phyloP scores from a whole-genome alignment of 2,113 vertebrate species.

The Nerophis ophidion region DNA sequence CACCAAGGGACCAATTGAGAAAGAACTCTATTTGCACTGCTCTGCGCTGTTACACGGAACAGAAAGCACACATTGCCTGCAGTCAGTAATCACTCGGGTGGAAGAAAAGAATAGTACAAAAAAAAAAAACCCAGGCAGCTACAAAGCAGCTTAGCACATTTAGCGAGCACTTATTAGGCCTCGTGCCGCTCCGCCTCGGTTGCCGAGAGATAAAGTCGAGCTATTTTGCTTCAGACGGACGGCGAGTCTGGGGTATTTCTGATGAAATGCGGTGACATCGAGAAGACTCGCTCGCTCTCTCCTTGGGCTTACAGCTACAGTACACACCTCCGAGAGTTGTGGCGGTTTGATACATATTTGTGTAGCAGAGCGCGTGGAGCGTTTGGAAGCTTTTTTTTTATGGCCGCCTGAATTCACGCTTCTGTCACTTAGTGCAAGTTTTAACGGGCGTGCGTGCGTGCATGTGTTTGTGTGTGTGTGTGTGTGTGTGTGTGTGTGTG shows the following conservation, averaged over 20 bases:
- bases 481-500: neutral
- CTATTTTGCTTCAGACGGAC: conserved; percentile 60
- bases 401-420: conserved; percentile 4
- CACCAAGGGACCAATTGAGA: conserved; percentile 74
- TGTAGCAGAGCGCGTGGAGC: neutral
- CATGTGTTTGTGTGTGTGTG: neutral
- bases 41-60: conserved; percentile 50
- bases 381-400: conserved; percentile 1
- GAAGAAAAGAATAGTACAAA: conserved; percentile 49
- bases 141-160: conserved; percentile 64
- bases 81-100: conserved; percentile 69
- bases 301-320: conserved; percentile 2
- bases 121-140: conserved; percentile 50
- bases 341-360: conserved; percentile 12
- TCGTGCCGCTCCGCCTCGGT: conserved; percentile 42
- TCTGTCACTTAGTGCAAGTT: neutral
- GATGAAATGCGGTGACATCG: conserved; percentile 68
- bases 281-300: conserved; percentile 34
- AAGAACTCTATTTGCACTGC: conserved; percentile 68
- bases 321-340: conserved; percentile 22
- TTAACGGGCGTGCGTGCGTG: neutral
- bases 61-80: conserved; percentile 60
- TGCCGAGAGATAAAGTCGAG: conserved; percentile 58
- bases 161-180: conserved; percentile 65
- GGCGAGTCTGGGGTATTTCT: conserved; percentile 66